Evolutionary conservation across 2,888 invertebrate species (phyloP).

Genomic region (Pyrrhia umbra): DNA sequence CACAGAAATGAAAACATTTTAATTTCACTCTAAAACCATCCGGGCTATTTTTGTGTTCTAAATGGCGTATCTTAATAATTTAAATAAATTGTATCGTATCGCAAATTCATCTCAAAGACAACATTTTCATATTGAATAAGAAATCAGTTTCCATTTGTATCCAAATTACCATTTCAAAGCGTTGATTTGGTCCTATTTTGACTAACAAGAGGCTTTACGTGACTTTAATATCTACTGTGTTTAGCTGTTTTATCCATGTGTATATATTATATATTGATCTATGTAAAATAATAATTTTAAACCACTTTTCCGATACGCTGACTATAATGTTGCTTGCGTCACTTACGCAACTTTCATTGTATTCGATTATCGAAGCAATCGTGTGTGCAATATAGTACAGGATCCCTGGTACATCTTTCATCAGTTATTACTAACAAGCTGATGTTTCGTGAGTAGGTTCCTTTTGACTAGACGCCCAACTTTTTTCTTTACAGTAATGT

Average conservation of each 20-base stretch:
- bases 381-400: neutral
- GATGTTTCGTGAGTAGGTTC: no score
- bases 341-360: slow-evolving; percentile 12
- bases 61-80: slow-evolving; percentile 29
- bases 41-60: neutral
- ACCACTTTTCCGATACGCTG: slow-evolving; percentile 3
- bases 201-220: slow-evolving; percentile 46
- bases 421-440: no score
- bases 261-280: slow-evolving; percentile 5
- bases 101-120: slow-evolving; percentile 18
- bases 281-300: neutral
- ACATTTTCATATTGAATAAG: slow-evolving; percentile 45
- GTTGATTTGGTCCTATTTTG: slow-evolving; percentile 47
- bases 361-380: neutral
- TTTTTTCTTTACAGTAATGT: no score
- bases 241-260: slow-evolving; percentile 3
- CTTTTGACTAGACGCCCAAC: no score
- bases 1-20: neutral
- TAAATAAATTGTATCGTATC: slow-evolving; percentile 39
- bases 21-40: neutral
- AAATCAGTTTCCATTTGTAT: slow-evolving; percentile 39
- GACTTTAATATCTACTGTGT: slow-evolving; percentile 20
- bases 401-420: no score
- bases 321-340: slow-evolving; percentile 3
- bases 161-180: slow-evolving; percentile 57